Base-by-base conservation (phyloP, 2,797 vertebrate species). In the Ibycter americanus region DNA sequence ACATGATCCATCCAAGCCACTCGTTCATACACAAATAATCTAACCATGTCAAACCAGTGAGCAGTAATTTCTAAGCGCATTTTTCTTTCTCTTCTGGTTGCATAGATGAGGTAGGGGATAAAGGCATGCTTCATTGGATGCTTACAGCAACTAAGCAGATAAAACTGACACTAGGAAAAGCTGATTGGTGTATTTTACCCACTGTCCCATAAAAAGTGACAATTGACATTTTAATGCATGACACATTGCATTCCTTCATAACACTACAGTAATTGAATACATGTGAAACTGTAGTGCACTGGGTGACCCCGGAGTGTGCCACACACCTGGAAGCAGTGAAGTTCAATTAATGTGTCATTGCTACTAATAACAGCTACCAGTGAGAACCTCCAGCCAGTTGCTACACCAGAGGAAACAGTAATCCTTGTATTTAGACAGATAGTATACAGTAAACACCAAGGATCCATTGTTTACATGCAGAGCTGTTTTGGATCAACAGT, bases 291-390 rank as follows among this genome's bases (percentile, higher is more conserved):
- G 31, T 67, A 89, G 95, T 61, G 97, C 97, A 92, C 89, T 1
- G 92, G 78, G 87, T 95, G 98, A 98, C 98, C 98, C 96, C 16
- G 97, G 97, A 98, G 98, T 98, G 97, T 98, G 97, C 97, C 98
- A 97, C 98, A 98, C 98, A 98, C 98, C 98, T 98, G 98, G 98
- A 98, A 98, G 90, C 89, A 98, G 94, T 98, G 98, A 98, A 96
- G 92, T 96, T 97, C 97, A 98, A 98, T 98, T 98, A 98, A 98
- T 95, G 89, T 98, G 98, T 98, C 98, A 98, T 97, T 91, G 96
- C 97, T 97, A 96, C 98, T 98, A 97, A 98, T 92, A 93, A 93
- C 93, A 58, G 97, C 98, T 98, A 98, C 98, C 91, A 83, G 93
- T 97, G 97, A 98, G 97, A 98, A 83, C 96, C 97, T 94, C 96